phyloP scores from a whole-genome alignment of 2,113 vertebrate genomes.

The Boleophthalmus pectinirostris region DNA sequence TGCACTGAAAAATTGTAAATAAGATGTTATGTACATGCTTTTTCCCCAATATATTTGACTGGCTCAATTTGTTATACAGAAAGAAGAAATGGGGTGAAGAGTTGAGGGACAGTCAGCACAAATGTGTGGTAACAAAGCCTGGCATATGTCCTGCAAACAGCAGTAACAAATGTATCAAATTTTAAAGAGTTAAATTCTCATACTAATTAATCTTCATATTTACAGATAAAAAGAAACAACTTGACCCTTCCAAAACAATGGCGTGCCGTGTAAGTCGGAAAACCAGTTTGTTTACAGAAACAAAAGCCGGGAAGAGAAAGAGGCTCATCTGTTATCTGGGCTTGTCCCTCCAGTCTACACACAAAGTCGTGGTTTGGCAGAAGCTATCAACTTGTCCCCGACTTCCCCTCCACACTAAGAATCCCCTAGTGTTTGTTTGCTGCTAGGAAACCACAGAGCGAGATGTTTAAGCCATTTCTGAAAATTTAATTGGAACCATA shows the following conservation, averaged over 20 bases:
- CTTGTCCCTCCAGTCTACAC: conserved; percentile 44
- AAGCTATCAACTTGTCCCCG: conserved; percentile 23
- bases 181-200: neutral
- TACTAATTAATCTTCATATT: conserved; percentile 4
- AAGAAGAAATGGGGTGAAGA: no score
- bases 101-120: no score
- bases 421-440: conserved; percentile 67
- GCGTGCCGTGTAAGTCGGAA: conserved; percentile 40
- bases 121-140: no score
- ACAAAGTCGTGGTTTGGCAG: conserved; percentile 55
- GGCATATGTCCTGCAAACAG: no score
- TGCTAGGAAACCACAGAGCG: conserved; percentile 64
- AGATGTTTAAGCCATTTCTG: conserved; percentile 52
- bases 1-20: neutral
- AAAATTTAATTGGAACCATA: conserved; percentile 66
- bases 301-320: conserved; percentile 35
- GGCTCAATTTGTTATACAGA: no score
- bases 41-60: neutral
- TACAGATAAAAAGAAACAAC: conserved; percentile 34
- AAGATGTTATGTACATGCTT: neutral
- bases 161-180: neutral
- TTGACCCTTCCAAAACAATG: conserved; percentile 11
- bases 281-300: conserved; percentile 52
- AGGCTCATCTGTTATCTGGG: conserved; percentile 54
- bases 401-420: conserved; percentile 30